Base-by-base conservation (phyloP, 1,140 invertebrate species). In the Stenopsyche tienmushanensis region DNA sequence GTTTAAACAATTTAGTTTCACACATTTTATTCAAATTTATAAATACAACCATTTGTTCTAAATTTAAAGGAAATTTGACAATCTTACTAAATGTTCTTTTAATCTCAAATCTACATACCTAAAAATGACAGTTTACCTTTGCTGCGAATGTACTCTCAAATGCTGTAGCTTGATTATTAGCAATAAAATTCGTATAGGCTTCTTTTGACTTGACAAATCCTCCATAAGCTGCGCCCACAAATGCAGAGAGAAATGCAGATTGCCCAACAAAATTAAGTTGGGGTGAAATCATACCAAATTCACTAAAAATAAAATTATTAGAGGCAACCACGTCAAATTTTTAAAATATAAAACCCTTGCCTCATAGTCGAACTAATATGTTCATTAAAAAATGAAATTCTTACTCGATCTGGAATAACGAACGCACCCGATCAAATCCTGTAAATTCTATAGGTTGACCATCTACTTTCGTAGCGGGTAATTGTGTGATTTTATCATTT, bases 121-220 rank as follows among this genome's bases (percentile, higher is more conserved):
- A 53, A 23, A 1, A 24, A 58, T 62, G 21, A 58, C 10, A 23
- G 66, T 50, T 67, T 80, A 88, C 87, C 78, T 89, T 87, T 1
- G 90, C 90, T 65, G 89, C 81, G 8, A 85, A 74, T 49, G 88
- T 86, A 62, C 80, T 84, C 45, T 76, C 75, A 75, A 89, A 92
- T 7, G 79, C 77, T 24, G 87, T 85, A 7, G 87, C 89, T 77
- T 90, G 81, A 79, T 92, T 91, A 52, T 82, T 87, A 73, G 85
- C 83, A 67, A 90, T 86, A 70, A 91, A 91, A 57, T 85, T 80
- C n/a, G 85, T 44, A 67, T 86, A 86, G 17, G 86, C 83, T 1
- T 72, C 70, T 71, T 80, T 79, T n/a, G 85, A 85, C 69, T 79
- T 73, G 10, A 77, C 70, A 67, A 87, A 73, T 49, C 86, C 89